Percentiles rank a stretch among this genome's conserved stretches.
Evolutionary conservation across 2,797 vertebrate species (phyloP).

Genomic region (Petrocephalus sullivani): DNA sequence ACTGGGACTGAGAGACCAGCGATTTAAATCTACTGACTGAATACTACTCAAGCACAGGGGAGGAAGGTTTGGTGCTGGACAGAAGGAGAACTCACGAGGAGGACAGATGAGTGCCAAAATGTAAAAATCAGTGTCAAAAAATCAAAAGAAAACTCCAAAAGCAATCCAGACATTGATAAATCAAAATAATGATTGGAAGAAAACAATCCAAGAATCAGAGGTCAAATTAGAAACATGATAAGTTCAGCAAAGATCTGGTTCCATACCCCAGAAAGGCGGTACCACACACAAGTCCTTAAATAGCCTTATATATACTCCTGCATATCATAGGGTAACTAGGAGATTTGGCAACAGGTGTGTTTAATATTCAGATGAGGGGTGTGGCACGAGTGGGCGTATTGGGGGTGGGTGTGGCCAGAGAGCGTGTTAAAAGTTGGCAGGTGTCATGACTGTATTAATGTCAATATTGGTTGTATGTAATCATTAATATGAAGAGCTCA

Average conservation of each 20-base stretch:
- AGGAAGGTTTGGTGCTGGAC: background rate
- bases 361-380: background rate
- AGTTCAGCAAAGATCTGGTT: background rate
- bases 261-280: background rate
- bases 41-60: background rate
- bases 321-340: background rate
- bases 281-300: background rate
- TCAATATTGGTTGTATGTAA: background rate
- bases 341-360: background rate
- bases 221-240: background rate
- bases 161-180: background rate
- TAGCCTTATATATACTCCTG: background rate
- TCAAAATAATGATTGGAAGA: background rate
- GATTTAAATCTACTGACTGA: background rate
- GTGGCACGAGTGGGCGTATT: background rate
- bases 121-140: background rate
- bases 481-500: background rate
- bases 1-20: background rate
- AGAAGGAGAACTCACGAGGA: background rate
- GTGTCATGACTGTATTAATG: background rate
- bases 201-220: background rate
- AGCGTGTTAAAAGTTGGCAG: background rate
- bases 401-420: background rate
- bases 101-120: background rate
- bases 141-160: background rate